Evolutionary conservation across 2,113 vertebrate species (phyloP).

Genomic region (Pseudonaja textilis): DNA sequence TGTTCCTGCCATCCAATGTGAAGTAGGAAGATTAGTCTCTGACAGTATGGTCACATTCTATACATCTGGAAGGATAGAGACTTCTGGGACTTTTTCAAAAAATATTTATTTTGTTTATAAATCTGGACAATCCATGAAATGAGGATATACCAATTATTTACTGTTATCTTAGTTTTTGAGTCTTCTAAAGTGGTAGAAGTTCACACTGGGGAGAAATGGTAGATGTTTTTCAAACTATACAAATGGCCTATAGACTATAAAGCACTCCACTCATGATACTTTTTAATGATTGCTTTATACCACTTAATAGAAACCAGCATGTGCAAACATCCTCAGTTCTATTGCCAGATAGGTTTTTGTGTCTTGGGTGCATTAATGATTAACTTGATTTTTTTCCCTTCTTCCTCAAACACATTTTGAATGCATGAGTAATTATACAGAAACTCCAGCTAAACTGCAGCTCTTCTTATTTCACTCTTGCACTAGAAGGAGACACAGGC

Average conservation of each 20-base stretch:
- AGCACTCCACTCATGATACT: conserved; percentile 1
- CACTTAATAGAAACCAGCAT: conserved; percentile 1
- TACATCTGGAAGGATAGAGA: not conserved
- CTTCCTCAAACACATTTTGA: conserved; percentile 34
- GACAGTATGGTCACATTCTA: not conserved
- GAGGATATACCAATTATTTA: not conserved
- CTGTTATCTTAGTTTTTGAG: not conserved
- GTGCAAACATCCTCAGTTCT: not conserved
- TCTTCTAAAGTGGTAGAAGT: not conserved
- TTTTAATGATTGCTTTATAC: conserved; percentile 24
- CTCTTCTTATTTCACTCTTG: conserved; percentile 50
- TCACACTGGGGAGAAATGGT: not conserved
- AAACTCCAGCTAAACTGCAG: conserved; percentile 35
- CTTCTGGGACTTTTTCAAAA: not conserved
- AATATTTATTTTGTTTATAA: not conserved
- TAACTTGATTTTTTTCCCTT: conserved; percentile 46
- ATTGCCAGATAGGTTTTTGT: conserved; percentile 33
- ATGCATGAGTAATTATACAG: conserved; percentile 63
- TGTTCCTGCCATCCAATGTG: not conserved
- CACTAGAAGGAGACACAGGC: conserved; percentile 42
- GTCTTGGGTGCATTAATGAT: conserved; percentile 52
- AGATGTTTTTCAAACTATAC: not conserved
- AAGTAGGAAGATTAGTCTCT: not conserved
- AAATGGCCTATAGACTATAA: not conserved
- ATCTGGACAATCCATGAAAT: not conserved